Evolutionary conservation across 2,888 invertebrate species (phyloP).

Genomic region (Encarsia formosa): DNA sequence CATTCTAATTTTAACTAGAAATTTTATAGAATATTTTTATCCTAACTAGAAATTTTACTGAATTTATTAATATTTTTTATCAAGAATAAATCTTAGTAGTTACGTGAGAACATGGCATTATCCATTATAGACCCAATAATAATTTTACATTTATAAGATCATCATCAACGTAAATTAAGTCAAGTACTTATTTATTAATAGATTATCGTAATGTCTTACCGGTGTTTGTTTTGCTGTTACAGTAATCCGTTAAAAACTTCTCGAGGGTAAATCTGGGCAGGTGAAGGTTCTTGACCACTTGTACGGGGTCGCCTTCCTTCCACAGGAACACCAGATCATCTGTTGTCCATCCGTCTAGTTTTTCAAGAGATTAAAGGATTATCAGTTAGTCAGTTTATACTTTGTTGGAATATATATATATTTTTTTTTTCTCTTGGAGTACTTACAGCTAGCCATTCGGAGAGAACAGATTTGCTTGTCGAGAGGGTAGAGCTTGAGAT

Average conservation of each 20-base stretch:
- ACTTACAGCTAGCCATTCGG: conserved; percentile 96
- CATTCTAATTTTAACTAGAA: too few species aligned
- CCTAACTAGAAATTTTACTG: too few species aligned
- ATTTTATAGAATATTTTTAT: too few species aligned
- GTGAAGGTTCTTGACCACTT: conserved; percentile 90
- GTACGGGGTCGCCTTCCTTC: conserved; percentile 94
- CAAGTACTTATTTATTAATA: too few species aligned
- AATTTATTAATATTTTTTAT: too few species aligned
- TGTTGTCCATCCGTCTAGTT: conserved; percentile 94
- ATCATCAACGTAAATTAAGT: too few species aligned
- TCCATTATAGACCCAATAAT: too few species aligned
- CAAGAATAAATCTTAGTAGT: too few species aligned
- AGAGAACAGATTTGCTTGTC: conserved; percentile 94
- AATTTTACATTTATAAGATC: too few species aligned
- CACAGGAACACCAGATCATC: conserved; percentile 93
- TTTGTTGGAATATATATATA: too few species aligned
- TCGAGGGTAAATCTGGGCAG: conserved; percentile 91
- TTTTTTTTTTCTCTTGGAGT: conserved; percentile 18
- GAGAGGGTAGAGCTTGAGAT: conserved; percentile 91
- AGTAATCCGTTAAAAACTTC: conserved; percentile 92
- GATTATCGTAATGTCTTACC: conserved; percentile 62
- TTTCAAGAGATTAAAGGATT: background rate
- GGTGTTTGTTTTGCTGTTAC: conserved; percentile 95
- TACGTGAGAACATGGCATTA: too few species aligned
- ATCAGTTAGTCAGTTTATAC: background rate